Base-by-base conservation (phyloP, 2,888 invertebrate species). In the Neelides folsomi region DNA sequence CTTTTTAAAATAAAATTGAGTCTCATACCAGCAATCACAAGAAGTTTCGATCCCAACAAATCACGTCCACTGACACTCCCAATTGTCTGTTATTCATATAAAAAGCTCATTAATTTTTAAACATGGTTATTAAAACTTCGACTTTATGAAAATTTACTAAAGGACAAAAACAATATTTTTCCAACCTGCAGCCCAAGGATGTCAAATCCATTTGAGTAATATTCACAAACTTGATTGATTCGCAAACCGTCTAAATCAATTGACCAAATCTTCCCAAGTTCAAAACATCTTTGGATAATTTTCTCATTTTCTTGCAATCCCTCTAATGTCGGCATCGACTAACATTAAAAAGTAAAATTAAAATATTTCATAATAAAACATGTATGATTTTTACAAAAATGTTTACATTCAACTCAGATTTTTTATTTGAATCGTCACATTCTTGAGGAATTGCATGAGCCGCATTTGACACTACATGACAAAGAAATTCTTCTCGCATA, bases 21-120 rank as follows among this genome's bases (percentile, higher is more conserved):
- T 59, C 93, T 76, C 67, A 84, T 81, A 6, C 85, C 87, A n/a
- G 83, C 85, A 50, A 93, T 79, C 20, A 81, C 78, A 20, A 92
- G 70, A 53, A 94, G 72, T 58, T 83, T 78, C 1, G 77, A 74
- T 9, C 86, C 80, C 52, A 92, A 69, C 41, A 76, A 71, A 63
- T 79, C 79, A n/a, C 79, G 77, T 56, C 86, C 81, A 51, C 76
- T 77, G 5, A 89, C 77, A 16, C 79, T 73, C 12, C 77, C 70
- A 34, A 86, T 71, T 47, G 83, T 72, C 73, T 82, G 58, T 18
- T 60, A 57, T 46, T 27, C 49, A 49, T 43, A 35, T 42, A 34
- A 49, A 34, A 27, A 3, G 7, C 7, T 27, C 7, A 27, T 27
- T 27, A 36, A 9, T 9, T 36, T 9, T 36, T 36, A 10, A 36